phyloP scores from a whole-genome alignment of 2,888 invertebrate species.

The Drosophila borborema region DNA sequence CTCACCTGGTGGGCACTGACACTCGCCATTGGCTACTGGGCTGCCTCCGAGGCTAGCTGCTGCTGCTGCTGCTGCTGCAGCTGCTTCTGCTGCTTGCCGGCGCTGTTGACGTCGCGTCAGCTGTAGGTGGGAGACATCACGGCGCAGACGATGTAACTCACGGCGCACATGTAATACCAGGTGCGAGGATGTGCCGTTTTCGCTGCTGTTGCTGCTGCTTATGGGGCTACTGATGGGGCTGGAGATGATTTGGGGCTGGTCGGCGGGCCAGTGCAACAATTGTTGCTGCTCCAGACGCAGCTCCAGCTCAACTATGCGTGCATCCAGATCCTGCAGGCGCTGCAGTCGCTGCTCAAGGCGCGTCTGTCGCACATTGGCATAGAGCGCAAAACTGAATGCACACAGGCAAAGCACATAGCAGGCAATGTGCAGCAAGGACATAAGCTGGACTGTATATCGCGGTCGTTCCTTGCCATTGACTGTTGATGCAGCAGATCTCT shows the following conservation, averaged over 20 bases:
- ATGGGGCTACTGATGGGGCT: conserved; percentile 32
- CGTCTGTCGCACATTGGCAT: conserved; percentile 84
- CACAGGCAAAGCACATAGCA: conserved; percentile 84
- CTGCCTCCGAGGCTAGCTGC: conserved; percentile 82
- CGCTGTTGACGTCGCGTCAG: conserved; percentile 83
- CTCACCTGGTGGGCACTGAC: conserved; percentile 91
- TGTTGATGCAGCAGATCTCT: conserved; percentile 45
- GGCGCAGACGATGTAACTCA: conserved; percentile 84
- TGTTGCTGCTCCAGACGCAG: conserved; percentile 79
- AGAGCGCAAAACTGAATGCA: conserved; percentile 84
- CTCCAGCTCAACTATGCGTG: conserved; percentile 83
- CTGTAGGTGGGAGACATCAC: conserved; percentile 85
- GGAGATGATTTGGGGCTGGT: conserved; percentile 63
- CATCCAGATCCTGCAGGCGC: conserved; percentile 83
- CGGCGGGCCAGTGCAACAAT: conserved; percentile 67
- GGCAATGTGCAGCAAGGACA: conserved; percentile 83
- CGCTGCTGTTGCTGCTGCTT: conserved; percentile 34
- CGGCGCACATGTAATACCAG: conserved; percentile 82
- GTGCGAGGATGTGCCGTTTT: conserved; percentile 48
- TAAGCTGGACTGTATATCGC: conserved; percentile 61
- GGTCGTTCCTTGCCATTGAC: conserved; percentile 55
- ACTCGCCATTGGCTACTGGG: conserved; percentile 84
- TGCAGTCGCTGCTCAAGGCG: conserved; percentile 83
- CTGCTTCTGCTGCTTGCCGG: conserved; percentile 79
- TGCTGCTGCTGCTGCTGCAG: conserved; percentile 60